phyloP scores from a whole-genome alignment of 2,888 invertebrate species.

The Eupeodes latifasciatus region DNA sequence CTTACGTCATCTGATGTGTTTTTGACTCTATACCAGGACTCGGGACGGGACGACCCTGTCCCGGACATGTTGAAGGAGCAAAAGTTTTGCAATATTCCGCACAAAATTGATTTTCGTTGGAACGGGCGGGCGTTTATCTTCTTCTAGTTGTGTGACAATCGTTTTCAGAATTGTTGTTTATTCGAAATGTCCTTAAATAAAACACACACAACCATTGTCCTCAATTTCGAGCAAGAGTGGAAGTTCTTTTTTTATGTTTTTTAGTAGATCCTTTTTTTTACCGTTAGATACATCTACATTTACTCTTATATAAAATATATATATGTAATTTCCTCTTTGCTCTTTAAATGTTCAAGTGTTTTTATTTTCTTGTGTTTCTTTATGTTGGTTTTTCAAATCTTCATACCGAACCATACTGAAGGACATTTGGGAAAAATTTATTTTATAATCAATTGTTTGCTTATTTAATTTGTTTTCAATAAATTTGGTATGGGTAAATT shows the following conservation, averaged over 20 bases:
- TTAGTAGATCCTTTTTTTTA: not conserved
- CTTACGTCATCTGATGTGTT: not conserved
- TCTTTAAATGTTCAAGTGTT: not conserved
- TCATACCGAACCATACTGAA: not conserved
- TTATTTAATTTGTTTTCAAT: slow-evolving; percentile 1
- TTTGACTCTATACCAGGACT: not conserved
- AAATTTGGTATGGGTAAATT: not conserved
- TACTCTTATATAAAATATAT: too few relatives aligned
- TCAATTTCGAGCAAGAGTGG: not conserved
- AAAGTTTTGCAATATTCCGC: slow-evolving; percentile 24
- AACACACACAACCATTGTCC: slow-evolving; percentile 23
- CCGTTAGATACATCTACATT: not conserved
- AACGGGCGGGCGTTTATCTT: not conserved
- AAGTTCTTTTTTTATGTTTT: not conserved
- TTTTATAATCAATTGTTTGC: not conserved
- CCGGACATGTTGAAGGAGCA: slow-evolving; percentile 14
- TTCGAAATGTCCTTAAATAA: slow-evolving; percentile 31
- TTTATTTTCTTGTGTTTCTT: not conserved
- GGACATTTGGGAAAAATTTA: slow-evolving; percentile 7
- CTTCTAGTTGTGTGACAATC: slow-evolving; percentile 28
- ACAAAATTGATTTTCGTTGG: slow-evolving; percentile 21
- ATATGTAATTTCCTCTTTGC: not conserved
- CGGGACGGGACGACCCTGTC: not conserved
- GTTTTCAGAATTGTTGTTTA: slow-evolving; percentile 30
- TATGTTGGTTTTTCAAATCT: not conserved